These are phyloP conservation scores for Epizoanthus ramosus DNA, from an alignment of 92 coral and sea anemone genomes.

Conservation along the genomic window DNA sequence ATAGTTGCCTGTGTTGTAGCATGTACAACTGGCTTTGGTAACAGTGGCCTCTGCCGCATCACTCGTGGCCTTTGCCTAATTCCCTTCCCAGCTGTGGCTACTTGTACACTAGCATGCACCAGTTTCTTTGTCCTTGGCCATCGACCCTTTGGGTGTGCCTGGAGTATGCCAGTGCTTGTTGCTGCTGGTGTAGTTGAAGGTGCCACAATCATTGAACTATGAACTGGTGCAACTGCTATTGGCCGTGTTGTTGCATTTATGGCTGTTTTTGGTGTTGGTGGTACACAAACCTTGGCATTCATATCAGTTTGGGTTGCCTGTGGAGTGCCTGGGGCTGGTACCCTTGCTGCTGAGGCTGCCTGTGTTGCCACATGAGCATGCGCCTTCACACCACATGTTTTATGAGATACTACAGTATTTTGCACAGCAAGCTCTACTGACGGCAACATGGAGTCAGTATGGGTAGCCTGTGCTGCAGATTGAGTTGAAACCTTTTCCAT, in stretches of 20 bases:
- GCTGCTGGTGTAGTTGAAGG: neutral
- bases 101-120: conserved; percentile 23
- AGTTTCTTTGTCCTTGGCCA: neutral
- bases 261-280: neutral
- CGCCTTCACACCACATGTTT: neutral
- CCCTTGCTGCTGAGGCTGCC: conserved; percentile 19
- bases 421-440: neutral
- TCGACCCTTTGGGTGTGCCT: neutral
- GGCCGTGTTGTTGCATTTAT: neutral
- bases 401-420: neutral
- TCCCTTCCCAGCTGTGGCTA: conserved; percentile 9
- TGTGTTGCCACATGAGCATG: conserved; percentile 18
- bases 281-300: neutral
- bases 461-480: neutral
- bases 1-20: conserved; percentile 14
- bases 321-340: neutral
- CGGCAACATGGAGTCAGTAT: conserved; percentile 13
- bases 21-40: conserved; percentile 3
- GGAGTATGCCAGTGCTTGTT: neutral
- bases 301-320: conserved; percentile 27
- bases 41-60: neutral
- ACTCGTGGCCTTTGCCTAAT: neutral
- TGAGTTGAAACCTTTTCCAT: neutral
- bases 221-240: neutral
- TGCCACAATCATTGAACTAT: neutral